Base-by-base conservation (phyloP, 2,888 invertebrate genomes). In the Platycnemis pennipes region DNA sequence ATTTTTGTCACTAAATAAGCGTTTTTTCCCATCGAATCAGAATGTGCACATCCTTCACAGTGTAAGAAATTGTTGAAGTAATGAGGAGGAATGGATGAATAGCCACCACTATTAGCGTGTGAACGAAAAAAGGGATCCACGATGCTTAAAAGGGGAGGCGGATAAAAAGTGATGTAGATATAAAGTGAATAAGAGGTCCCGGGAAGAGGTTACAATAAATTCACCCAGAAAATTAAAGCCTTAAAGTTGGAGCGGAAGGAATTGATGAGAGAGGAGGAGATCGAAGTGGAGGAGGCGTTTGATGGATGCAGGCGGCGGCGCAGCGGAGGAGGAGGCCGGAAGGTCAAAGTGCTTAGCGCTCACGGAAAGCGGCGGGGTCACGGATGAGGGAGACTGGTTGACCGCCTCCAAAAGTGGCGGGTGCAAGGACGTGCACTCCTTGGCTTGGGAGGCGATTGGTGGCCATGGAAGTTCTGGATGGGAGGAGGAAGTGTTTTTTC, bases 331-430 rank as follows among this genome's bases (percentile, higher is more conserved):
- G 87, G 46, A 77, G 87, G 44, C 46, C 87, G 87, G 87, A 22
- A 87, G 87, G 87, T 87, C 87, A 87, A 87, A 87, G 87, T 46
- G 87, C 46, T 45, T 37, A 77, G 77, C 37, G 37, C 77, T 26
- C 77, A 37, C 77, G 37, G 77, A 37, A 77, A 37, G 77, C 31
- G 77, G 37, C 31, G 13, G 77, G 77, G 77, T 77, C 37, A 77
- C 31, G 63, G 63, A 63, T n/a, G 63, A 77, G 77, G 69, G 37
- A 31, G 77, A 77, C 31, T 77, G 77, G 49, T 49, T 49, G 49
- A 49, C 63, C 26, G n/a, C 63, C 5, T 5, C 77, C 77, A 77
- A 77, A 77, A 37, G 16, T n/a, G 11, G 69, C 8, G 69, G 11
- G 63, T 16, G 63, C 0, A 63, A 22, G 63, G 26, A 19, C 16